Evolutionary conservation across 53 echinoderm and acorn worm species (phyloP).

Genomic region (Echinarachnius parma): DNA sequence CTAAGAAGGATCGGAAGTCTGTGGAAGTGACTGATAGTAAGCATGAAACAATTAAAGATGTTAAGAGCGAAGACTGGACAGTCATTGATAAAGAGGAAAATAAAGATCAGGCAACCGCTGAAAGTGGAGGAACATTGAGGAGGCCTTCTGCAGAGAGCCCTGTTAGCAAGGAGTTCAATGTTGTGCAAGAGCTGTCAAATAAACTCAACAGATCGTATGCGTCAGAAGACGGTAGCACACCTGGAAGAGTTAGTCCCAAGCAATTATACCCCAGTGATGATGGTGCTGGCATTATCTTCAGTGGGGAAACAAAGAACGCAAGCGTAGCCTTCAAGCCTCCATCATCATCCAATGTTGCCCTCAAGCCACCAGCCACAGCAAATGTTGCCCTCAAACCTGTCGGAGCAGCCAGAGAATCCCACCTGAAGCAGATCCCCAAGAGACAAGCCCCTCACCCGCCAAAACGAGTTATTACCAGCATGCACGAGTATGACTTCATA

Average conservation of each 20-base stretch:
- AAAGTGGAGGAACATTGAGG: no score
- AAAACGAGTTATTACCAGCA: not conserved
- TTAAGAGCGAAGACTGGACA: not conserved
- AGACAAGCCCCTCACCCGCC: not conserved
- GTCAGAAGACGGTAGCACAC: not conserved
- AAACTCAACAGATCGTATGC: not conserved
- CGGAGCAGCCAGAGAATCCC: not conserved
- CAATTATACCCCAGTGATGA: no score
- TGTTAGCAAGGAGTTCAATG: constrained; percentile 32
- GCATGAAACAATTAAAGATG: constrained; percentile 7
- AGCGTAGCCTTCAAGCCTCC: not conserved
- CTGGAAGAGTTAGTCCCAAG: not conserved
- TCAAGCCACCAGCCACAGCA: not conserved
- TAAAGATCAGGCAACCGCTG: constrained; percentile 4
- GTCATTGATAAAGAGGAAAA: not conserved
- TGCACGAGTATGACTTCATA: constrained; percentile 20
- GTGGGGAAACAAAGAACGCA: not conserved
- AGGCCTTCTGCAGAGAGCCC: no score
- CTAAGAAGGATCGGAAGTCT: not conserved
- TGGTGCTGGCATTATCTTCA: no score
- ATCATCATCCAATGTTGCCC: no score
- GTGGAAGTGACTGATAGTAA: not conserved
- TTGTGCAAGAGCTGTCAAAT: constrained; percentile 22
- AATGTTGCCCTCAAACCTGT: constrained; percentile 6
- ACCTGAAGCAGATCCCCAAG: not conserved